phyloP scores from a whole-genome alignment of 1,140 invertebrate species.

The Nymphalis io region DNA sequence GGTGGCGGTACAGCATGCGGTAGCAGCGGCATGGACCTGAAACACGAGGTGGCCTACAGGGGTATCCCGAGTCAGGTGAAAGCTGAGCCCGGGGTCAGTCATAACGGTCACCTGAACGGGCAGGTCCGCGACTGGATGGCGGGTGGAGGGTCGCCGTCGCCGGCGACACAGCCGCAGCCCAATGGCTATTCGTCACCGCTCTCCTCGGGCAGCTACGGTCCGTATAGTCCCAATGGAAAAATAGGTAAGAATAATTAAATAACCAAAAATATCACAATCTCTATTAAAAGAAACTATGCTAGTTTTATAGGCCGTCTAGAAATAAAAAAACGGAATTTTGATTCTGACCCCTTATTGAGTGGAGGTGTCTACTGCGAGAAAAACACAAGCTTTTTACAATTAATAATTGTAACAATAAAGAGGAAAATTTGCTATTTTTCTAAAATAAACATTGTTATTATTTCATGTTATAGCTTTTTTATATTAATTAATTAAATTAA shows the following conservation, averaged over 20 bases:
- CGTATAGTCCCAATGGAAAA: conserved; percentile 92
- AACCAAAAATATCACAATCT: too few species aligned
- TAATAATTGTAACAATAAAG: too few species aligned
- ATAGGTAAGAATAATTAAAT: conserved; percentile 83
- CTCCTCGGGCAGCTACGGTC: conserved; percentile 91
- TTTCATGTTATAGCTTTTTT: too few species aligned
- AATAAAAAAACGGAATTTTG: too few species aligned
- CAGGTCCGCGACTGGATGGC: conserved; percentile 91
- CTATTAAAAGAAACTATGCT: too few species aligned
- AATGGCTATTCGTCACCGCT: conserved; percentile 92
- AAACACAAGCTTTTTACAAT: too few species aligned
- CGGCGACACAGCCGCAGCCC: conserved; percentile 80
- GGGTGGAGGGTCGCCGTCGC: conserved; percentile 82
- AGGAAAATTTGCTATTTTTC: too few species aligned
- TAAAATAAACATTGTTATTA: too few species aligned
- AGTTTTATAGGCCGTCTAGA: too few species aligned
- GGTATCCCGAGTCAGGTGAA: conserved; percentile 71
- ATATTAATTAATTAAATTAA: too few species aligned
- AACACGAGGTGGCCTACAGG: conserved; percentile 76
- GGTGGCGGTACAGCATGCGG: conserved; percentile 73
- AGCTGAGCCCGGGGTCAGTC: conserved; percentile 78
- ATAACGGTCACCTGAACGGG: conserved; percentile 85
- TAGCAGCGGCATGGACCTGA: conserved; percentile 76
- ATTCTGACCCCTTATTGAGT: too few species aligned
- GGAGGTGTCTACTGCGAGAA: too few species aligned